Base-by-base conservation (phyloP, 2,113 vertebrate genomes). In the Ifrita kowaldi region DNA sequence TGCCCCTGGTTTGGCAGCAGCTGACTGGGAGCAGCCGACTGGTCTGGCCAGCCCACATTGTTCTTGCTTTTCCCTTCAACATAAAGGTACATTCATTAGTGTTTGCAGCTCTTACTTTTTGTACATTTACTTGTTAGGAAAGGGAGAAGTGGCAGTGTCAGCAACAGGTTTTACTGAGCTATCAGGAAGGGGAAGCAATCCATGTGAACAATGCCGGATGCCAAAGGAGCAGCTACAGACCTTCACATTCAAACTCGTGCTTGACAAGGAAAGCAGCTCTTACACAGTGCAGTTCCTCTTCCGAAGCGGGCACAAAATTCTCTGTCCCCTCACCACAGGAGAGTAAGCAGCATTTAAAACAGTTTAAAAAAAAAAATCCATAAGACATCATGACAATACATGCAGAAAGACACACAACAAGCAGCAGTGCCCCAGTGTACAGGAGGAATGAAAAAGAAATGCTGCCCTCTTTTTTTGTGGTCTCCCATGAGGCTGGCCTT, bases 1-100 rank as follows among this genome's bases (percentile, higher is more conserved):
- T 87, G 69, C 49, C 71, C 93, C 60, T 60, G 5, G 6, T 46
- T 91, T 97, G 95, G 93, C 95, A 95, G 84, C 55, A 53, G 60
- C 77, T 50, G 37, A 15, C 74, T 35, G 57, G 22, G 80, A 89
- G 65, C 84, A 56, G 80, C 73, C 2, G 0, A 55, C 73, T 68
- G 53, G 33, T 89, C 93, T 81, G 91, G 53, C 35, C 77, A 64
- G 69, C 69, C 35, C 53, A 11, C 81, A 89, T 82, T 95, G 93
- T 89, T 95, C 89, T 86, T 87, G 56, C n/a, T 91, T 91, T 87
- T 79, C 60, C 62, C 76, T 68, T 0, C 0, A 60, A 33, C 41
- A 82, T 42, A 91, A 91, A 82, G 62, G 77, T 84, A 21, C 69
- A 87, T 71, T 94, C 64, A 87, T 7, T 44, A 26, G 71, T 33